Evolutionary conservation across 2,113 vertebrate species (phyloP).

Genomic region (Takifugu bimaculatus): DNA sequence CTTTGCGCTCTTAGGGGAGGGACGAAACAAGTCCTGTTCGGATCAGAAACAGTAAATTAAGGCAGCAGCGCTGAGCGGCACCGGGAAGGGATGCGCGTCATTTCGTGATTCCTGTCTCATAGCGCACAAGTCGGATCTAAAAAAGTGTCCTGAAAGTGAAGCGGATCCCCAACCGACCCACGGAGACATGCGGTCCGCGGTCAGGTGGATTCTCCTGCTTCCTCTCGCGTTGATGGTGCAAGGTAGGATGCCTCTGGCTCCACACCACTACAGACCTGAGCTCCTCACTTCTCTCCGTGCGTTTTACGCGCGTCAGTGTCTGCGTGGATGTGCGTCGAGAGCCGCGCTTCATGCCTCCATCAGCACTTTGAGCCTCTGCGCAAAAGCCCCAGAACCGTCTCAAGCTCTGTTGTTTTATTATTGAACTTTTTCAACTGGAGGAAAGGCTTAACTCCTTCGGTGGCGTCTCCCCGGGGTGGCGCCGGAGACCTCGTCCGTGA

Average conservation of each 20-base stretch:
- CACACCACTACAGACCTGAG: not conserved
- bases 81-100: conserved; percentile 25
- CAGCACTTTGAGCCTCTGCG: not conserved
- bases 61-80: conserved; percentile 24
- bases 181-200: conserved; percentile 54
- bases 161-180: not conserved
- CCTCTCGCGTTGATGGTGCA: conserved; percentile 54
- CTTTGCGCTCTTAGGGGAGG: conserved; percentile 58
- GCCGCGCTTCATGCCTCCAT: not conserved
- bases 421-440: not conserved
- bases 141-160: conserved; percentile 4
- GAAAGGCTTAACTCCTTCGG: not conserved
- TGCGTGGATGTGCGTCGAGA: not conserved
- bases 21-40: conserved; percentile 58
- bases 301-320: not conserved
- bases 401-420: not conserved
- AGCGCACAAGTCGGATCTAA: too few relatives aligned
- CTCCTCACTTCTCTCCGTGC: not conserved
- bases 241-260: conserved; percentile 45
- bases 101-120: too few relatives aligned
- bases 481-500: not conserved
- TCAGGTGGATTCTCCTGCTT: conserved; percentile 58
- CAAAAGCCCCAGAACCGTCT: not conserved
- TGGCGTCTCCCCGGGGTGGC: not conserved
- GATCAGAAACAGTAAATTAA: conserved; percentile 24